Evolutionary conservation across 2,888 invertebrate genomes (phyloP), one percentile per base, ranked within the genome.

Genomic region (Epinotia ramella): DNA sequence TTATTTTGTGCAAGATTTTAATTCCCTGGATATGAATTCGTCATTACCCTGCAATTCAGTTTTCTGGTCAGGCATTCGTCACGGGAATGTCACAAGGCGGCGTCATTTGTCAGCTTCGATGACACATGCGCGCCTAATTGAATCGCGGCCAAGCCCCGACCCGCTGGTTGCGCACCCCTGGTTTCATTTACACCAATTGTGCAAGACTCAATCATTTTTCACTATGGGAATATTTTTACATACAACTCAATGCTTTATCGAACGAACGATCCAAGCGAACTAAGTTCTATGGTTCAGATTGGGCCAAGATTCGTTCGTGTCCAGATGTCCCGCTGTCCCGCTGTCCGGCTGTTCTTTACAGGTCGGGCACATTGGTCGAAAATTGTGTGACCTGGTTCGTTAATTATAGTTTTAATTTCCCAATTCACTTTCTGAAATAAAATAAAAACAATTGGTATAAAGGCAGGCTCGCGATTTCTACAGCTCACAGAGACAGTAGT

Each of bases 91-190:
- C 84, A 84, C 83, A 84, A 84, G 83, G 84, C 82, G 81, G 80
- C 83, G 78, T 82, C 84, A 83, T 84, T 85, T 82, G 84, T 84
- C 82, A 82, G 80, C 80, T 81, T 78, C 82, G 81, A 83, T 84
- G 84, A 84, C 81, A 82, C 84, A 84, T 84, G 84, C 79, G 75
- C 81, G 79, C 81, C 81, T 84, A 83, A 85, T 85, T 84, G 83
- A 83, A 83, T 82, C 81, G 78, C 77, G 78, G 78, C 68, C 53
- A 78, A 80, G 40, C 20, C 67, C 69, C 70, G 75, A 59, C 49
- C 75, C 71, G 76, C 66, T 13, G 76, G 72, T 72, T 72, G 76
- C 62, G 67, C 59, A 76, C 76, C 72, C 72, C 67, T 76, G 76
- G 72, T 66, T 76, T 67, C 72, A 76, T 76, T 72, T 76, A 67